Base-by-base conservation (phyloP, 1,140 invertebrate species). In the Drosophila navojoa region DNA sequence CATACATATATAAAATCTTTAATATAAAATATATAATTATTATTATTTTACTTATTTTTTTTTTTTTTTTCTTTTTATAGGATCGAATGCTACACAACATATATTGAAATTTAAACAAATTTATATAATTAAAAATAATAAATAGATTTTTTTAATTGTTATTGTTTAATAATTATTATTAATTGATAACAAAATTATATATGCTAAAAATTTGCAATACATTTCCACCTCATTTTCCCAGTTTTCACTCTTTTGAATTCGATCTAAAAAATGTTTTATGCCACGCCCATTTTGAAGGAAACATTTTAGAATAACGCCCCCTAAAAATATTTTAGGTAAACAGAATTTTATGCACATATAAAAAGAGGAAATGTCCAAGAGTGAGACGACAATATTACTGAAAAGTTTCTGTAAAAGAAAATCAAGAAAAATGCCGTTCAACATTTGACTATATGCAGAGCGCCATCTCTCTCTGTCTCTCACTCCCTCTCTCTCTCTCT, bases 371-470 rank as follows among this genome's bases (percentile, higher is more conserved):
- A 1, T 5, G 27, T 4, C 63, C 1, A 13, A 7, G 35, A 76
- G 35, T 5, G 73, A 55, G 63, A 69, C 27, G 27, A 53, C 55
- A 40, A 9, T 19, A 32, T 25, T 32, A 49, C 19, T n/a, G 7
- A 38, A 15, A 70, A 55, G 50, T 57, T 57, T 16, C 57, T 11
- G 29, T 55, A 69, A 64, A 38, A 38, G 13, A 53, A 40, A 44
- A 45, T n/a, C 32, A 53, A 32, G n/a, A 10, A 27, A 27, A 53
- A 10, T n/a, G 55, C 6, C 55, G 71, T 44, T 61, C 22, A 44
- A 47, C 50, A 78, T 77, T 86, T 77, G 64, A 55, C 54, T 82
- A 77, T 81, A 71, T 78, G 70, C 66, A 85, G 45, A 85, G 64
- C 73, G 29, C 2, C 10, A 5, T 10, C 45, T 16, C 13, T 6